phyloP scores from a whole-genome alignment of 2,888 invertebrate genomes.

The Lymantria dispar region DNA sequence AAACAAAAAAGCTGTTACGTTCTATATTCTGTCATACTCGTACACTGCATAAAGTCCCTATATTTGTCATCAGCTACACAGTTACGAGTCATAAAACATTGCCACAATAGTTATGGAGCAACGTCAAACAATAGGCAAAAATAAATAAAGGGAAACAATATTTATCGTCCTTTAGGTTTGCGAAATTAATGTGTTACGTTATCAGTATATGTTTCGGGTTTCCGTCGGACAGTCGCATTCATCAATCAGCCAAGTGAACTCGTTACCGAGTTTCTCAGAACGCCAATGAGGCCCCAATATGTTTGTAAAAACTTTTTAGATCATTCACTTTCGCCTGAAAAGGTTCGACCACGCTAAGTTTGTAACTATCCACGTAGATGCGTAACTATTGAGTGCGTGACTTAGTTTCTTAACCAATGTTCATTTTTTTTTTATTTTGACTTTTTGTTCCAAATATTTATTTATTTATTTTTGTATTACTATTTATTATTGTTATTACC shows the following conservation, averaged over 20 bases:
- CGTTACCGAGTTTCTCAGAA: constrained; percentile 70
- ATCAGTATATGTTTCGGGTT: constrained; percentile 60
- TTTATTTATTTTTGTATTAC: constrained; percentile 5
- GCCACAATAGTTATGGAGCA: constrained; percentile 14
- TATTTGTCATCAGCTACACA: constrained; percentile 13
- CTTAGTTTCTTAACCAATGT: constrained; percentile 27
- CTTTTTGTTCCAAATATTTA: constrained; percentile 6
- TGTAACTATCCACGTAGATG: constrained; percentile 36
- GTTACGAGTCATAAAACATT: constrained; percentile 17
- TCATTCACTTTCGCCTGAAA: constrained; percentile 73
- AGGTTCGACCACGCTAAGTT: constrained; percentile 36
- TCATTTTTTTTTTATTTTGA: constrained; percentile 15
- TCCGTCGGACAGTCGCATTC: constrained; percentile 49
- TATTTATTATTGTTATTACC: background rate
- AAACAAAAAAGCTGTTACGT: background rate
- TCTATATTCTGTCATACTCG: background rate
- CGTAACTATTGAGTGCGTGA: constrained; percentile 43
- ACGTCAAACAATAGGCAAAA: constrained; percentile 32
- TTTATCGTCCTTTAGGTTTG: constrained; percentile 44
- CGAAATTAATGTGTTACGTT: constrained; percentile 60
- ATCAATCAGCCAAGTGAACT: constrained; percentile 77
- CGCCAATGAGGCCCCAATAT: constrained; percentile 61
- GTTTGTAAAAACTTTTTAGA: constrained; percentile 73
- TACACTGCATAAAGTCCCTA: background rate
- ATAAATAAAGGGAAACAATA: constrained; percentile 38